phyloP scores from a whole-genome alignment of 2,113 vertebrate species.

The Dasypus novemcinctus region DNA sequence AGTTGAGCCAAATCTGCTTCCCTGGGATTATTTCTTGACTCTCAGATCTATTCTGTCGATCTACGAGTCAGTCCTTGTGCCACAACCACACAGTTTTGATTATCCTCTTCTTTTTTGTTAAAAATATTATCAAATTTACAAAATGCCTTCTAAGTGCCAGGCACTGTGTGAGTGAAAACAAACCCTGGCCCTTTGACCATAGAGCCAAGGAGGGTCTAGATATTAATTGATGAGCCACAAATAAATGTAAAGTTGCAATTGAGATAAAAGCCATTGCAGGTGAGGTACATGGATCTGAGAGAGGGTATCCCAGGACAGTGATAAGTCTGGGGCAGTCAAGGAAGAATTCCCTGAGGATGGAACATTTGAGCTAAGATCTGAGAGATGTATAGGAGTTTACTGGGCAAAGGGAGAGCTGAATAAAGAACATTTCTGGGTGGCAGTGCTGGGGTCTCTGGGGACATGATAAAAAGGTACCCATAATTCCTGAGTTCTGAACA shows the following conservation, averaged over 20 bases:
- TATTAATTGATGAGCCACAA: neutral
- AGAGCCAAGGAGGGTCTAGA: neutral
- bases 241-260: neutral
- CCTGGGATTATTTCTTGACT: no score
- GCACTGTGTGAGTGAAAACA: neutral
- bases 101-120: neutral
- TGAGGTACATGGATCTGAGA: neutral
- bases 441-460: neutral
- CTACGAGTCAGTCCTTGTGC: no score
- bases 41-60: no score
- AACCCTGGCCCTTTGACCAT: neutral
- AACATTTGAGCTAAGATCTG: neutral
- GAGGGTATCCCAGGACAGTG: neutral
- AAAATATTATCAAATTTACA: neutral
- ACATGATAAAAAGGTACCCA: neutral
- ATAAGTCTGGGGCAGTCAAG: no score
- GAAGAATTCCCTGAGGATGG: neutral
- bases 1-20: no score
- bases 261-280: neutral
- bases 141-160: neutral
- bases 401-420: neutral
- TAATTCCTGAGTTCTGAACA: neutral
- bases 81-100: no score
- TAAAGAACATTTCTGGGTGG: neutral
- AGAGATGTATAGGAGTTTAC: neutral